Evolutionary conservation across 2,113 vertebrate genomes (phyloP).

Genomic region (Mionectes macconnelli): DNA sequence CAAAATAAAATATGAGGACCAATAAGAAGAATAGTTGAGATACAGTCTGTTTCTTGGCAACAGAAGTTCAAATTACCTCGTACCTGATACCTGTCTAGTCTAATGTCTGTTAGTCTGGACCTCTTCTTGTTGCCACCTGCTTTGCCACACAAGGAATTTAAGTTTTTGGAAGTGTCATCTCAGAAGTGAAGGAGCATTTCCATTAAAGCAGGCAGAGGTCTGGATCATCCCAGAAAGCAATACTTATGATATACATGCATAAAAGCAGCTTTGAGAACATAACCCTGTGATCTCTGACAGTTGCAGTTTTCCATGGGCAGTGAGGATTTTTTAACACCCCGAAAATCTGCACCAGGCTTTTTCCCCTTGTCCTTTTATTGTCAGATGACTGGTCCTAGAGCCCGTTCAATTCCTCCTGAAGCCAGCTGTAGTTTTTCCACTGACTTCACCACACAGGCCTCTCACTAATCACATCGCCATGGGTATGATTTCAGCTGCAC

Average conservation of each 20-base stretch:
- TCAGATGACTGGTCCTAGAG: neutral
- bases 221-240: neutral
- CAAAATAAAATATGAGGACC: neutral
- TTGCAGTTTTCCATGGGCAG: neutral
- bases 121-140: neutral
- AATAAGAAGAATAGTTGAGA: neutral
- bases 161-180: neutral
- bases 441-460: neutral
- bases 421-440: slow-evolving; percentile 20
- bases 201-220: neutral
- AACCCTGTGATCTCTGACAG: neutral
- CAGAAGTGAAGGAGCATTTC: neutral
- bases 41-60: neutral
- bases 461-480: neutral
- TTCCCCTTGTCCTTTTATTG: neutral
- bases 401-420: neutral
- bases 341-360: neutral
- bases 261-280: neutral
- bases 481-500: neutral
- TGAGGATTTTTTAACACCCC: neutral
- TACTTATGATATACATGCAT: neutral
- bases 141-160: neutral
- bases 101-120: neutral
- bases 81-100: neutral
- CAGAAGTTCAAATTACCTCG: neutral